Evolutionary conservation across 2,888 invertebrate species (phyloP), one percentile per base, ranked within the genome.

Genomic region (Apoda limacodes): DNA sequence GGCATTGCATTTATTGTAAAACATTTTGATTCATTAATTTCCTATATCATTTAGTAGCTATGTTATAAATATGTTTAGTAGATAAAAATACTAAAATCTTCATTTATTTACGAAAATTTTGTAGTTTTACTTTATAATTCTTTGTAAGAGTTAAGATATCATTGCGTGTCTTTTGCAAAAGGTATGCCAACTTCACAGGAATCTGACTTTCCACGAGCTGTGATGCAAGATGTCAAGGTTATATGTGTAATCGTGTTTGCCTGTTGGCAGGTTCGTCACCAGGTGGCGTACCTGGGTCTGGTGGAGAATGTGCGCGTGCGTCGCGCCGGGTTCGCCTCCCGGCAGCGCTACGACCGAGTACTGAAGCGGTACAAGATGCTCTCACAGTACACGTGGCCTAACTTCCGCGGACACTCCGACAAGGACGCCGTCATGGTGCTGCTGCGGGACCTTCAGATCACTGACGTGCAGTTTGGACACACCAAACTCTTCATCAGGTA

Each of bases 291-390:
- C 74, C 83, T 98, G 23, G 98, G 98, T 0, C 82, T 98, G 13
- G 84, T 98, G 31, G 98, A 98, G 81, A 98, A 98, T 76, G 94
- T 98, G 25, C 86, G 96, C 37, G 98, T 98, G 10, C 85, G 98
- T 4, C 85, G 98, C 56, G 98, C 98, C 33, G 98, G 98, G 23
- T 98, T 98, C 78, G 98, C 96, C n/a, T 90, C 93, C 70, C 86
- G 98, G 23, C 94, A 95, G 81, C 86, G 92, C 40, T 98, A 97
- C 76, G 93, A 93, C 60, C 86, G 93, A 54, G 98, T 98, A 83
- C 84, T 97, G 40, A 87, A 92, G 67, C 89, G 97, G 37, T 98
- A 98, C 84, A 98, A 98, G 83, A 95, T 98, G 93, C 90, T 97
- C 46, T 93, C 92, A 0, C 89, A 91, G 58, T 90, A 90, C 68